These are phyloP conservation scores for Barbus barbus DNA, from an alignment of 2,113 vertebrate species.

Conservation along the genomic window DNA sequence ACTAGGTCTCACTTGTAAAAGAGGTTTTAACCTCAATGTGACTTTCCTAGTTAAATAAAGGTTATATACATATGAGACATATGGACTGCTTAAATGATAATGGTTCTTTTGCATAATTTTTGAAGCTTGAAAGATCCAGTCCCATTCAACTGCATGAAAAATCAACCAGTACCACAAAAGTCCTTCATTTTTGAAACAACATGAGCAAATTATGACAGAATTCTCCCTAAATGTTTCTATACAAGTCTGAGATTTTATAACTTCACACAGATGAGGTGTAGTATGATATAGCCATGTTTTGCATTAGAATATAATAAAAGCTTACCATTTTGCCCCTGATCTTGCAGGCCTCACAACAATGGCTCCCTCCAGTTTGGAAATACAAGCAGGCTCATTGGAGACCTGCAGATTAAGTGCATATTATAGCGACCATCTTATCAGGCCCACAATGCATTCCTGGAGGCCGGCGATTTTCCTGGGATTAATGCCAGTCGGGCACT, in stretches of 20 bases:
- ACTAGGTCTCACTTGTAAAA: no score
- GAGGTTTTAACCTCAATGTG: no score
- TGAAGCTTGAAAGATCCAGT: neutral
- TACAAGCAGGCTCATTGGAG: constrained; percentile 54
- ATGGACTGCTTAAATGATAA: neutral
- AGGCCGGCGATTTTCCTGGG: constrained; percentile 66
- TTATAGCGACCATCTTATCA: constrained; percentile 62
- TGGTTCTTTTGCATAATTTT: neutral
- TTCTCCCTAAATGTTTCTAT: constrained; percentile 31
- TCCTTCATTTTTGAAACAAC: neutral
- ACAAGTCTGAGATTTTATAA: constrained; percentile 47
- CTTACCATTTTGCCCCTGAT: constrained; percentile 49
- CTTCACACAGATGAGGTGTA: constrained; percentile 45
- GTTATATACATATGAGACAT: no score
- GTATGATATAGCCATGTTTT: constrained; percentile 40
- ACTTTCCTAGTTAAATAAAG: no score
- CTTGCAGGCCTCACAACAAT: constrained; percentile 51
- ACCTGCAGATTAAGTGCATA: constrained; percentile 57
- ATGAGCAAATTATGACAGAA: neutral
- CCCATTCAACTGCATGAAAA: neutral
- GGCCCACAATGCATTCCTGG: constrained; percentile 59
- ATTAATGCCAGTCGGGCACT: constrained; percentile 64
- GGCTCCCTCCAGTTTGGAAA: constrained; percentile 53
- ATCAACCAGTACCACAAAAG: neutral
- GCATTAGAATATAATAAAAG: constrained; percentile 54